phyloP scores from a whole-genome alignment of 2,888 invertebrate species.

The Torymus aiolomorphi region DNA sequence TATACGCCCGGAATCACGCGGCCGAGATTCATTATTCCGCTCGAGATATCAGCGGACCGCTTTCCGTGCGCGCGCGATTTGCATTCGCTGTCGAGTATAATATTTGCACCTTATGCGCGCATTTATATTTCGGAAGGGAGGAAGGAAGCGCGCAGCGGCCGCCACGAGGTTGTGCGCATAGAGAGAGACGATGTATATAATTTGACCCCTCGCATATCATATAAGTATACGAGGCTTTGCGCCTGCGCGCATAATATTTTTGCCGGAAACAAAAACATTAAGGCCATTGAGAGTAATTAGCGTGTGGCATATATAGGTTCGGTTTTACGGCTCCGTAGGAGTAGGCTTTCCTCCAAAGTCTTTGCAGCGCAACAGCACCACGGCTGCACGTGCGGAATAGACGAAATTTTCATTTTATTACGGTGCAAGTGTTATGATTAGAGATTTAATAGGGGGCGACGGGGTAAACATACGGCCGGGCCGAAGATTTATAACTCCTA shows the following conservation, averaged over 20 bases:
- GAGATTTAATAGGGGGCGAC: not conserved
- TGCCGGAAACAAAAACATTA: constrained; percentile 49
- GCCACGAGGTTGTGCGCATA: not conserved
- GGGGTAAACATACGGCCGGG: not conserved
- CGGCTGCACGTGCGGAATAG: constrained; percentile 23
- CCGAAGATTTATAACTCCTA: not conserved
- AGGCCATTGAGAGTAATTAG: constrained; percentile 52
- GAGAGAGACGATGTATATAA: constrained; percentile 12
- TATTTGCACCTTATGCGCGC: constrained; percentile 47
- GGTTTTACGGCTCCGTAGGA: constrained; percentile 29
- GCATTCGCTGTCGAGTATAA: constrained; percentile 38
- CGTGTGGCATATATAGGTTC: constrained; percentile 1
- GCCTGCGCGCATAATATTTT: constrained; percentile 33
- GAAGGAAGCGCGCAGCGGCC: not conserved
- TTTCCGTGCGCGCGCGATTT: constrained; percentile 28
- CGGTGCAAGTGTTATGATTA: constrained; percentile 40
- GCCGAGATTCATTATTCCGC: constrained; percentile 34
- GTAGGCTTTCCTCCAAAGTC: constrained; percentile 11
- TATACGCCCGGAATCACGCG: constrained; percentile 2
- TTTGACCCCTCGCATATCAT: constrained; percentile 4
- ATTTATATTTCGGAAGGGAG: constrained; percentile 15
- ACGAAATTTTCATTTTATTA: constrained; percentile 44
- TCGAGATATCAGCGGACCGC: constrained; percentile 6
- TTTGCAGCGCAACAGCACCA: not conserved
- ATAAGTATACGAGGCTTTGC: constrained; percentile 18